Evolutionary conservation across 2,888 invertebrate genomes (phyloP), one percentile per base, ranked within the genome.

Genomic region (Tricholauxania praeusta): DNA sequence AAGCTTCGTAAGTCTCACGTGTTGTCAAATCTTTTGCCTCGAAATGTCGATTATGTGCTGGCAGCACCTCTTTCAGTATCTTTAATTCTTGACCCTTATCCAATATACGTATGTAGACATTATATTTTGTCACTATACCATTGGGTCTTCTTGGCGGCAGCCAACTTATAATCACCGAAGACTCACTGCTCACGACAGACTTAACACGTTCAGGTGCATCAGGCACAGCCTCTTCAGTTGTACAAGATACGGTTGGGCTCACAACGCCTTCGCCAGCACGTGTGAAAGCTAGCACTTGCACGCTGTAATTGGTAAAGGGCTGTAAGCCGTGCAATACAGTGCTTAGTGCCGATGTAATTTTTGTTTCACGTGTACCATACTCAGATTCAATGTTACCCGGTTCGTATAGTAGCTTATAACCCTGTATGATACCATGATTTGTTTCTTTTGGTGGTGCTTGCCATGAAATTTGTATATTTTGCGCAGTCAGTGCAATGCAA

Each of bases 341-440:
- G 79, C 88, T 89, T 12, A 89, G 83, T 1, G 89, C 88, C 14
- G 89, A 88, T n/a, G 89, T 89, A 22, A 89, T 88, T 80, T 89
- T 90, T 15, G 88, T 90, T 80, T 91, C 90, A 77, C 85, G 82
- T 0, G 80, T 80, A 14, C 82, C 84, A 62, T 86, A 86, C 48
- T 87, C 86, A 39, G 81, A 81, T 49, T 86, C 85, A 4, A 85
- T 78, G 65, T 82, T 82, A 3, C 82, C 86, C 5, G 89, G 88
- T 75, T 91, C 90, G 83, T 94, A 94, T 57, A 93, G 89, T 69
- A 95, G 89, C 86, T 94, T 94, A 88, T 94, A 96, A 12, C 95
- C 95, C 82, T 92, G 91, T 76, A 92, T 90, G 64, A 92, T 89
- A 51, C 93, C 93, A 67, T 92, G 92, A 75, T 91, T 90, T 77